These are phyloP conservation scores for Campylorhamphus procurvoides DNA, from an alignment of 2,113 vertebrate genomes.

Conservation along the genomic window DNA sequence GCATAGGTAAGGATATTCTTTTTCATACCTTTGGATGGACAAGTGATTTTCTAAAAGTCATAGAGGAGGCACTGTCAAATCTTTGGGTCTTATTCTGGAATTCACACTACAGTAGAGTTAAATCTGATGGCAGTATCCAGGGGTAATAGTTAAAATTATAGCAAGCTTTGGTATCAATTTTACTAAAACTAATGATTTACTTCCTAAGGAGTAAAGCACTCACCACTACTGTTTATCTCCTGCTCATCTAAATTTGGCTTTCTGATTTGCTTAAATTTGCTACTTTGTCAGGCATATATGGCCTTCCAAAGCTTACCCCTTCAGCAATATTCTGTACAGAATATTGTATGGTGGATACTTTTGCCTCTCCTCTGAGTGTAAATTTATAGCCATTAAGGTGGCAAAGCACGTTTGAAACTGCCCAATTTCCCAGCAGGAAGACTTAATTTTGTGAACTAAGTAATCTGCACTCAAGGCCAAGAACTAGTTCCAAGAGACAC, in stretches of 20 bases:
- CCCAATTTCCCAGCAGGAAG: slow-evolving; percentile 22
- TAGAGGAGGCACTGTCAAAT: neutral
- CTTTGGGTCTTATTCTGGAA: neutral
- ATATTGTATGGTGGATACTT: neutral
- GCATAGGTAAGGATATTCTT: neutral
- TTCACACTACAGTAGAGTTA: neutral
- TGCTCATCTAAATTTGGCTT: neutral
- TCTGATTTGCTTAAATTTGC: neutral
- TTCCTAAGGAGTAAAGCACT: neutral
- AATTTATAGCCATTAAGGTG: neutral
- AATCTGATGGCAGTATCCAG: neutral
- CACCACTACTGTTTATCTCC: neutral
- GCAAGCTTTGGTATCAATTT: neutral
- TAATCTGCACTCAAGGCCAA: slow-evolving; percentile 9
- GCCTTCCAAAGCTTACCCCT: neutral
- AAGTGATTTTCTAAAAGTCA: neutral
- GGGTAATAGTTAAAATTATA: neutral
- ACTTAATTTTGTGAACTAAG: slow-evolving; percentile 44
- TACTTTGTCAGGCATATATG: neutral
- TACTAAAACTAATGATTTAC: neutral
- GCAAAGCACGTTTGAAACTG: neutral
- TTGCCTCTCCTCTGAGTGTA: neutral
- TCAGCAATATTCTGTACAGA: neutral
- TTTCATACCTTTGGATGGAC: neutral
- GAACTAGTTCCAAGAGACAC: slow-evolving; percentile 43